Evolutionary conservation across 1,140 invertebrate species (phyloP).

Genomic region (Danaus melanippus): DNA sequence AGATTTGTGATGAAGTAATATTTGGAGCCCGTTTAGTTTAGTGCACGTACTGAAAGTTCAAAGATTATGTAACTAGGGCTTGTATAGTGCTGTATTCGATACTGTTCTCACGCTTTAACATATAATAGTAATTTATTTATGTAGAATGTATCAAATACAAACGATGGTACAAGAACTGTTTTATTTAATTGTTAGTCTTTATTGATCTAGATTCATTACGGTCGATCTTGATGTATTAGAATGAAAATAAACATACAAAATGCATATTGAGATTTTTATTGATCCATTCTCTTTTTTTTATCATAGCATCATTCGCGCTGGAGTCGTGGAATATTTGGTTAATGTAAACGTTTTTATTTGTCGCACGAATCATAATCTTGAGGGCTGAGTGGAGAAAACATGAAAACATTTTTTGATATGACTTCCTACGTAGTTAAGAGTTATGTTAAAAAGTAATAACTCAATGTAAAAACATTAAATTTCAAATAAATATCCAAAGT

Average conservation of each 20-base stretch:
- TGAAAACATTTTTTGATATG: too few species aligned
- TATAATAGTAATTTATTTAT: slow-evolving; percentile 8
- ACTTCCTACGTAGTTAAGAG: too few species aligned
- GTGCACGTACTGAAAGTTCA: slow-evolving; percentile 14
- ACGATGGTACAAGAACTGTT: slow-evolving; percentile 14
- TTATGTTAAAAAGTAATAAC: too few species aligned
- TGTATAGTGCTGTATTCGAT: slow-evolving; percentile 1
- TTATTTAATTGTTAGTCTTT: slow-evolving; percentile 16
- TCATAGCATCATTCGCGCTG: too few species aligned
- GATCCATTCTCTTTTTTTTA: too few species aligned
- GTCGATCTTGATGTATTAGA: slow-evolving; percentile 7
- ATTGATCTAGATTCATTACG: not conserved
- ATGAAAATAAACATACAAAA: slow-evolving; percentile 5
- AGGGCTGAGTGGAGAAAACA: too few species aligned
- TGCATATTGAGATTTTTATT: too few species aligned
- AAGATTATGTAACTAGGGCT: slow-evolving; percentile 9
- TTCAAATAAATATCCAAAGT: too few species aligned
- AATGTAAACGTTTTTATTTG: too few species aligned
- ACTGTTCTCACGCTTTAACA: not conserved
- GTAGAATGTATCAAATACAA: slow-evolving; percentile 8
- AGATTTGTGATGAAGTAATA: slow-evolving; percentile 14
- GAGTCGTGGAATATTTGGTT: too few species aligned
- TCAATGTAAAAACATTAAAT: too few species aligned
- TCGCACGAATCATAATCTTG: too few species aligned
- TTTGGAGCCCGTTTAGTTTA: slow-evolving; percentile 11